A percentile compares a stretch with the other conserved stretches of the same genome.
Evolutionary conservation across 2,113 vertebrate genomes (phyloP).

Genomic region (Saguinus midas): DNA sequence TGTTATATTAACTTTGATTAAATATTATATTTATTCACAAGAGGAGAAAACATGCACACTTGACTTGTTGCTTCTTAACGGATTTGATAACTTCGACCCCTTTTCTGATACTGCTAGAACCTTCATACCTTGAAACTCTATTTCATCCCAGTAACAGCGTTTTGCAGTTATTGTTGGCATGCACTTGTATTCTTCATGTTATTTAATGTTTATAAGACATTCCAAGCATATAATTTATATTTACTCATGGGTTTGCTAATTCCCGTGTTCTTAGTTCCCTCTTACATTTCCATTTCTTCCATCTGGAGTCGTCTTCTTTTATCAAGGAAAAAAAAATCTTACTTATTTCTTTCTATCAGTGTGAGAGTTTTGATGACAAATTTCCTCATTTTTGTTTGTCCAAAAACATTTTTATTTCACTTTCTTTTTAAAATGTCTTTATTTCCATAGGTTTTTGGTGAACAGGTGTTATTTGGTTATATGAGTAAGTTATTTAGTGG

Average conservation of each 20-base stretch:
- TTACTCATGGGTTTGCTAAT: neutral
- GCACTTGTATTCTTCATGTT: neutral
- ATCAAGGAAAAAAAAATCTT: neutral
- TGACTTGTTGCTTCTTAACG: neutral
- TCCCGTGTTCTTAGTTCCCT: neutral
- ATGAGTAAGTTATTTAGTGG: too few species aligned
- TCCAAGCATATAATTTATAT: neutral
- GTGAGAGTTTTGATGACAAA: neutral
- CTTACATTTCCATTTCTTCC: neutral
- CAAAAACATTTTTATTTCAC: neutral
- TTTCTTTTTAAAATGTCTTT: neutral
- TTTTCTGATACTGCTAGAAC: neutral
- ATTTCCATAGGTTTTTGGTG: too few species aligned
- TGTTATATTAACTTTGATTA: neutral
- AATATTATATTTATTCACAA: neutral
- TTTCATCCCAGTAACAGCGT: fast-evolving
- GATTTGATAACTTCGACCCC: neutral
- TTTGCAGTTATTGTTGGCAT: neutral
- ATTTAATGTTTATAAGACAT: neutral
- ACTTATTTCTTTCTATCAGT: neutral
- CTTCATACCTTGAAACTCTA: neutral
- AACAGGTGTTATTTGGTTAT: too few species aligned
- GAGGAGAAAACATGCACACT: neutral
- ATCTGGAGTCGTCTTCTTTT: neutral
- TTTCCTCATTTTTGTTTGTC: neutral